A percentile compares a stretch with the other conserved stretches of the same genome.
Conservation (phyloP, 1,140 invertebrate species). For the Onthophagus taurus region DNA sequence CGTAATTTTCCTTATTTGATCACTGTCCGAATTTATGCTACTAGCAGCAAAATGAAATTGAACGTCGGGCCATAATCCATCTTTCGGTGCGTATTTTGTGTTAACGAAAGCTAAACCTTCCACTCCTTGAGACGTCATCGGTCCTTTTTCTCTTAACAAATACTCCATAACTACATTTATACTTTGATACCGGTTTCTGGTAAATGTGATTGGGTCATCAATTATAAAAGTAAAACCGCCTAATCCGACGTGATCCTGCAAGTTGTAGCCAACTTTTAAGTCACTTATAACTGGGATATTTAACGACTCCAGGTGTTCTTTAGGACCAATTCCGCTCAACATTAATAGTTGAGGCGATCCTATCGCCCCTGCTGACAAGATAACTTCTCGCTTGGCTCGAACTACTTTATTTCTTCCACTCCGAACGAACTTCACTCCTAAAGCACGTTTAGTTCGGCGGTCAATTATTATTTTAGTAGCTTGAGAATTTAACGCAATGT, state of each 20-base stretch:
- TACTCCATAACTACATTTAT: slow-evolving; percentile 72
- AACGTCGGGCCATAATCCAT: slow-evolving; percentile 69
- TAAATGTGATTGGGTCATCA: slow-evolving; percentile 70
- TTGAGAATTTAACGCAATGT: slow-evolving; percentile 70
- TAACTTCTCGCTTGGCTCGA: slow-evolving; percentile 62
- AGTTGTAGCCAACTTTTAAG: slow-evolving; percentile 69
- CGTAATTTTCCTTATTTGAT: slow-evolving; percentile 53
- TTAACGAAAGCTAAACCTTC: slow-evolving; percentile 79
- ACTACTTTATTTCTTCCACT: slow-evolving; percentile 54
- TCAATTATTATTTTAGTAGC: slow-evolving; percentile 63
- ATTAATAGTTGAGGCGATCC: slow-evolving; percentile 78
- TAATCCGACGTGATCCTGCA: slow-evolving; percentile 77
- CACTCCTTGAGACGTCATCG: slow-evolving; percentile 69
- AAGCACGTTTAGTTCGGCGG: slow-evolving; percentile 52
- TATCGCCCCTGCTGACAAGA: slow-evolving; percentile 73
- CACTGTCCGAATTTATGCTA: slow-evolving; percentile 70
- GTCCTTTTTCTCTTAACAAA: slow-evolving; percentile 65
- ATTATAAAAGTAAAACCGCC: slow-evolving; percentile 75
- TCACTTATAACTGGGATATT: slow-evolving; percentile 66
- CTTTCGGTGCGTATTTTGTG: slow-evolving; percentile 65
- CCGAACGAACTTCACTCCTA: slow-evolving; percentile 65
- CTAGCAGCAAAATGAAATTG: slow-evolving; percentile 80
- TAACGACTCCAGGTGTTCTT: slow-evolving; percentile 63
- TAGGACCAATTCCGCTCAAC: slow-evolving; percentile 79
- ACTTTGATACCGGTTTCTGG: slow-evolving; percentile 65